These are phyloP conservation scores for Eumacrocentrus americanus DNA, from an alignment of 2,888 invertebrate genomes.

Conservation along the genomic window DNA sequence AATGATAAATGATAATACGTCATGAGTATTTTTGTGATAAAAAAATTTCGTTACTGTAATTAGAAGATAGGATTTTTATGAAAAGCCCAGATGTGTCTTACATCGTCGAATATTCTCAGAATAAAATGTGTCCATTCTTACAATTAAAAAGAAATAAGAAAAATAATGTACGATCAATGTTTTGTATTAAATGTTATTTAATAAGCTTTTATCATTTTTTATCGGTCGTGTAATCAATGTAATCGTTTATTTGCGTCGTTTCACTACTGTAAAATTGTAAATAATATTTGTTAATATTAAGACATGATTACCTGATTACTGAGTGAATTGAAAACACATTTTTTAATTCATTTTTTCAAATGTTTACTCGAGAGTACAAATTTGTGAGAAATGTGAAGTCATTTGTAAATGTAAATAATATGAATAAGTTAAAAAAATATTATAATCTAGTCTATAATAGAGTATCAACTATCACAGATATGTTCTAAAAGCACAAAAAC, in stretches of 20 bases:
- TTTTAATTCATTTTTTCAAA: background rate
- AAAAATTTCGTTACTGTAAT: background rate
- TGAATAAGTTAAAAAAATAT: slow-evolving; percentile 2
- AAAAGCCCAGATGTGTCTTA: background rate
- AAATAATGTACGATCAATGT: too few species aligned
- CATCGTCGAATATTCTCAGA: background rate
- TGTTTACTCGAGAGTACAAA: background rate
- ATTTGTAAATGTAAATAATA: background rate
- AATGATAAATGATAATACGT: background rate
- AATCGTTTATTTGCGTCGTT: too few species aligned
- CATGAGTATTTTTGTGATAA: background rate
- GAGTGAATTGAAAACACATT: background rate
- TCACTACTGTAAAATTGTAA: background rate
- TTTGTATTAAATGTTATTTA: too few species aligned
- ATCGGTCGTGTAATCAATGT: too few species aligned
- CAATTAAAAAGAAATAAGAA: too few species aligned
- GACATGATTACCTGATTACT: background rate
- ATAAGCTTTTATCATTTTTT: too few species aligned
- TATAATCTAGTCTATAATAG: slow-evolving; percentile 2
- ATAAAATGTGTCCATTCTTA: background rate
- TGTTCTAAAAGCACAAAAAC: slow-evolving; percentile 27
- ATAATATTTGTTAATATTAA: background rate
- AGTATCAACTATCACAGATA: slow-evolving; percentile 38
- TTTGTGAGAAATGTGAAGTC: background rate
- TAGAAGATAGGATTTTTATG: background rate